These are phyloP conservation scores for Ganaspis brasiliensis DNA, from an alignment of 2,888 invertebrate genomes.

Conservation along the genomic window DNA sequence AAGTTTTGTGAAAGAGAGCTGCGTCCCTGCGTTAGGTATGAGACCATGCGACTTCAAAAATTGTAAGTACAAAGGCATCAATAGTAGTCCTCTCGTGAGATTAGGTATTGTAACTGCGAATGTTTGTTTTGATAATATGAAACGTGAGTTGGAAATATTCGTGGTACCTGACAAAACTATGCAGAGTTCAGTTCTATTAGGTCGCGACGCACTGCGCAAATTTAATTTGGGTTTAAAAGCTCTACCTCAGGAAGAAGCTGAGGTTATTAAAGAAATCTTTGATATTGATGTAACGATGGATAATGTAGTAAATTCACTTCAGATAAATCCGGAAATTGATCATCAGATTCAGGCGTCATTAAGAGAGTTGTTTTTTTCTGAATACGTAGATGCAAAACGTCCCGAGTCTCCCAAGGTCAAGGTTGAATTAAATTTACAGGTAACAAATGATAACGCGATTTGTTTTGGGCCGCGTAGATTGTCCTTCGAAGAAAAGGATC, in stretches of 20 bases:
- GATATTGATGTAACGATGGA: neutral
- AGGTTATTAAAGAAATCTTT: too few relatives aligned
- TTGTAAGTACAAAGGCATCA: neutral
- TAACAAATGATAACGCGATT: neutral
- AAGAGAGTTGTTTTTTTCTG: neutral
- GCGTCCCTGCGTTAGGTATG: too few relatives aligned
- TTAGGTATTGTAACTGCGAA: too few relatives aligned
- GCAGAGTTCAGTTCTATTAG: too few relatives aligned
- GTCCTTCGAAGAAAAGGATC: too few relatives aligned
- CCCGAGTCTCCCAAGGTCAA: neutral
- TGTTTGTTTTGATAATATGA: too few relatives aligned
- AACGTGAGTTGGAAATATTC: too few relatives aligned
- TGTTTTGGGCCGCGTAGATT: neutral
- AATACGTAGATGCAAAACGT: neutral
- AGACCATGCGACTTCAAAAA: neutral
- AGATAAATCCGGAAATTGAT: slow-evolving; percentile 6
- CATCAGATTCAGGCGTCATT: neutral
- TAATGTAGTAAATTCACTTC: neutral
- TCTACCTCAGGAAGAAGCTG: too few relatives aligned
- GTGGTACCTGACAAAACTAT: too few relatives aligned
- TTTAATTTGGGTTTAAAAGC: too few relatives aligned
- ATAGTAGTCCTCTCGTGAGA: neutral
- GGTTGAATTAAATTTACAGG: neutral
- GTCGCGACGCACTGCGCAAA: too few relatives aligned
- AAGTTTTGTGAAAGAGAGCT: too few relatives aligned